Conservation (phyloP, 2,888 invertebrate genomes). For the Hydriomena furcata region DNA sequence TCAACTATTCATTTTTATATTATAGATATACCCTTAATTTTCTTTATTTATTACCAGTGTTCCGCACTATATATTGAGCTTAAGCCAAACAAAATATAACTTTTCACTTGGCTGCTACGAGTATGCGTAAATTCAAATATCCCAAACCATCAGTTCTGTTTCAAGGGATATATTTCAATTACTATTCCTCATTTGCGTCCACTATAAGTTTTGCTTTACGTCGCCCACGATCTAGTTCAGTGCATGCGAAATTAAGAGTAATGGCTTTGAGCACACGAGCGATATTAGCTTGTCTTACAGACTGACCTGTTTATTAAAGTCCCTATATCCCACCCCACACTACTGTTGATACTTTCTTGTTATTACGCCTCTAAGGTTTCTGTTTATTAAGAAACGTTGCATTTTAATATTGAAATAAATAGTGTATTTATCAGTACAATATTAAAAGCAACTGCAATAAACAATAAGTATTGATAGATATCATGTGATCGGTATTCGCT, state of each 20-base stretch:
- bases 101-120: slow-evolving; percentile 5
- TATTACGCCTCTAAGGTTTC: slow-evolving; percentile 27
- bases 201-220: slow-evolving; percentile 71
- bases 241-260: slow-evolving; percentile 67
- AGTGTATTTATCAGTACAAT: no score
- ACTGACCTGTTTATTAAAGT: slow-evolving; percentile 69
- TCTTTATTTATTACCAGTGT: no score
- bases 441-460: not conserved
- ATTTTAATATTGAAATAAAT: no score
- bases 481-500: no score
- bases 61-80: not conserved
- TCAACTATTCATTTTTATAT: no score
- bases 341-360: slow-evolving; percentile 54
- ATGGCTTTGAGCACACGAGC: slow-evolving; percentile 56
- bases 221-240: slow-evolving; percentile 48
- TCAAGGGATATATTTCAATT: slow-evolving; percentile 42
- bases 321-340: slow-evolving; percentile 54
- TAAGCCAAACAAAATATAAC: slow-evolving; percentile 4
- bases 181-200: slow-evolving; percentile 69
- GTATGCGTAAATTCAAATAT: slow-evolving; percentile 20
- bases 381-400: not conserved
- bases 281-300: slow-evolving; percentile 57
- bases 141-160: slow-evolving; percentile 38
- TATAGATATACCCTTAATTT: no score
- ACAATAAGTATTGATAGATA: no score